phyloP scores from a whole-genome alignment of 2,113 vertebrate species.

The Apodemus speciosus region DNA sequence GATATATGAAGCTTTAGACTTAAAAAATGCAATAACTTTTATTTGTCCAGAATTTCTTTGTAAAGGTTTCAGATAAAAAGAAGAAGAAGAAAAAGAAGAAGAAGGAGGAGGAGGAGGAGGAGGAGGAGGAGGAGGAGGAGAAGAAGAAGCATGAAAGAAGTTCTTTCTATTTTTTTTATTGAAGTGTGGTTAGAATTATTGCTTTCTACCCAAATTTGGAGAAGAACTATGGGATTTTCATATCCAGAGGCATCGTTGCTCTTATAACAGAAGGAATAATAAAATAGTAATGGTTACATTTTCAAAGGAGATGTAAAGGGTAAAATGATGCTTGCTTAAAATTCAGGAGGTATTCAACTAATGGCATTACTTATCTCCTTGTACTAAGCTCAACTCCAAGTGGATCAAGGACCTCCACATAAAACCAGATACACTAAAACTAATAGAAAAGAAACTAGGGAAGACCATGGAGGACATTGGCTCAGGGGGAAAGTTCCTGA shows the following conservation, averaged over 20 bases:
- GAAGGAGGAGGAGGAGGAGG: no score
- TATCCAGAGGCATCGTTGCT: neutral
- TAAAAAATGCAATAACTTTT: slow-evolving; percentile 36
- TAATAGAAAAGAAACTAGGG: no score
- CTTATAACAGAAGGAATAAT: neutral
- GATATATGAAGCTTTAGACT: slow-evolving; percentile 30
- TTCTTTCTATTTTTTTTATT: neutral
- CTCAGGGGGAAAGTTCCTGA: no score
- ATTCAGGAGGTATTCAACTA: neutral
- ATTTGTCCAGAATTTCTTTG: slow-evolving; percentile 35
- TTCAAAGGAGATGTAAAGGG: neutral
- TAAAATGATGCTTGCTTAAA: neutral
- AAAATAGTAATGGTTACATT: neutral
- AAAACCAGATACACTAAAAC: no score
- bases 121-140: no score
- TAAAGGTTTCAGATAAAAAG: neutral
- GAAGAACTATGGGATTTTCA: neutral
- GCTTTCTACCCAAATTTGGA: slow-evolving; percentile 11
- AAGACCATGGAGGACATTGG: no score
- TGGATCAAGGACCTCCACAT: no score
- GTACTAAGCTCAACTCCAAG: no score
- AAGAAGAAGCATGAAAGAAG: neutral
- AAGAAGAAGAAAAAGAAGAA: no score
- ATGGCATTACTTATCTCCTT: no score
- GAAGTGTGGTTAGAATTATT: neutral